Percentiles rank a stretch among this genome's conserved stretches.
phyloP scores from a whole-genome alignment of 2,113 vertebrate genomes.

The Balaeniceps rex region DNA sequence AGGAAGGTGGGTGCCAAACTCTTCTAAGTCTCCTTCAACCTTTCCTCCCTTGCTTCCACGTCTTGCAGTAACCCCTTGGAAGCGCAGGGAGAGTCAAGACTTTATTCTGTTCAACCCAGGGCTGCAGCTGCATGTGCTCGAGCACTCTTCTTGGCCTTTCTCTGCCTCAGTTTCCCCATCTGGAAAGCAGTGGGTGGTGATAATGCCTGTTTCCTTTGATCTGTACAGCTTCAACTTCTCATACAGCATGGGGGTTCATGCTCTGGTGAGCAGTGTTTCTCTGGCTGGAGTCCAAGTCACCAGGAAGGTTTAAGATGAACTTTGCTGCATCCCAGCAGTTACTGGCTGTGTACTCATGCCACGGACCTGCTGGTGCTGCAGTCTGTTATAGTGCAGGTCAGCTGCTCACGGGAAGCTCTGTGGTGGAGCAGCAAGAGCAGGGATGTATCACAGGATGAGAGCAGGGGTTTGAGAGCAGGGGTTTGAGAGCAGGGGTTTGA shows the following conservation, averaged over 20 bases:
- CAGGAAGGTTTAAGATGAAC: background rate
- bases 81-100: background rate
- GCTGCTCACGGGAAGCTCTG: background rate
- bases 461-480: too few species aligned
- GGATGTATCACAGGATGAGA: background rate
- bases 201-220: background rate
- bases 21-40: background rate
- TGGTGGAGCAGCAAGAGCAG: background rate
- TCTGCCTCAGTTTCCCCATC: background rate
- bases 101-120: background rate
- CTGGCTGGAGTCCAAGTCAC: background rate
- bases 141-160: background rate
- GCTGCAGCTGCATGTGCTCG: background rate
- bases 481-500: too few species aligned
- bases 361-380: background rate
- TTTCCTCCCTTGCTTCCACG: background rate
- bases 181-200: background rate
- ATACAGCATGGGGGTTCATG: rapidly evolving
- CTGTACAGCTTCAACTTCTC: background rate
- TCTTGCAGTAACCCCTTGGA: background rate
- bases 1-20: background rate
- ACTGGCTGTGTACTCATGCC: background rate
- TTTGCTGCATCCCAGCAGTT: rapidly evolving
- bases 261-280: background rate
- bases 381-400: rapidly evolving